Evolutionary conservation across 1,140 invertebrate species (phyloP).

Genomic region (Cherax quadricarinatus): DNA sequence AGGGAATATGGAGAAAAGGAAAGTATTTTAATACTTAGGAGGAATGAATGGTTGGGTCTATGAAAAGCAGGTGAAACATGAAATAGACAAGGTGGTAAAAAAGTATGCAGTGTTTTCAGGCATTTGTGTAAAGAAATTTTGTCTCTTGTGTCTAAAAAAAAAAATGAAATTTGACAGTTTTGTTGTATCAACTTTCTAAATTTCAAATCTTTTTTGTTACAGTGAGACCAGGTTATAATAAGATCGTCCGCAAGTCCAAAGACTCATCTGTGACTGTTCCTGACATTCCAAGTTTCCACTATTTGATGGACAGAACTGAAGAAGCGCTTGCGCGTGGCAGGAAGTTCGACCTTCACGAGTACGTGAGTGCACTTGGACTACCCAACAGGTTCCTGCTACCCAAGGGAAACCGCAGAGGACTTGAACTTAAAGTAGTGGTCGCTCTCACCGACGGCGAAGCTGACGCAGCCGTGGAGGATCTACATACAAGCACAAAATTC

Average conservation of each 20-base stretch:
- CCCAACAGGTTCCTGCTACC: slow-evolving; percentile 53
- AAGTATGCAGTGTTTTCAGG: no score
- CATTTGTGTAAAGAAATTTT: no score
- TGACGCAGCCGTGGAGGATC: slow-evolving; percentile 14
- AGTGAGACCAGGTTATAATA: slow-evolving; percentile 8
- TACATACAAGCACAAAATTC: slow-evolving; percentile 34
- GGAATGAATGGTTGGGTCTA: no score
- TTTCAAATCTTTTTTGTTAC: background rate
- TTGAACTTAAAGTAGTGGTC: slow-evolving; percentile 29
- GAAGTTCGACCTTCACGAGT: slow-evolving; percentile 19
- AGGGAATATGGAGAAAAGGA: no score
- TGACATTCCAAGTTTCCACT: slow-evolving; percentile 41
- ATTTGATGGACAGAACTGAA: slow-evolving; percentile 26
- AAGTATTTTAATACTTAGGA: no score
- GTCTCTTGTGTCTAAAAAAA: no score
- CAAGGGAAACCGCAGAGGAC: slow-evolving; percentile 30
- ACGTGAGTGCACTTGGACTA: slow-evolving; percentile 33
- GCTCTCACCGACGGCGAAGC: slow-evolving; percentile 25
- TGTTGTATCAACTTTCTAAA: no score
- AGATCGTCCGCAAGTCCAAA: background rate
- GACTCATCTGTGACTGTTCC: slow-evolving; percentile 43
- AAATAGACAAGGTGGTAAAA: no score
- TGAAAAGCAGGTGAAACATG: no score
- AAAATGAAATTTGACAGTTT: no score
- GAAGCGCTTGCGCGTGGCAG: background rate